These are phyloP conservation scores for Peromyscus aztecus DNA, from an alignment of 2,797 vertebrate species.

Conservation along the genomic window DNA sequence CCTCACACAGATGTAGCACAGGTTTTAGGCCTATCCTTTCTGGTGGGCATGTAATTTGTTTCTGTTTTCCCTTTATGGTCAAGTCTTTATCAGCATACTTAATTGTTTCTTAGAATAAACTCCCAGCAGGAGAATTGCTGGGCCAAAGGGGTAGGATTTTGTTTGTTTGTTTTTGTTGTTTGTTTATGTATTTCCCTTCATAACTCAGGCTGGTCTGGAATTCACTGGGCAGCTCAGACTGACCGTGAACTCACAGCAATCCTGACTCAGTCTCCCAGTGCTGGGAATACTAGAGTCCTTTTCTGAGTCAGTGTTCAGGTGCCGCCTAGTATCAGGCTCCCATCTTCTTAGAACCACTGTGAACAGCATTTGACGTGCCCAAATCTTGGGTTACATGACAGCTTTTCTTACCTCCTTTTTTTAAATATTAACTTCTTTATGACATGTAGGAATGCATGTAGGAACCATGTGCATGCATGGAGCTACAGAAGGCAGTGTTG, in stretches of 20 bases:
- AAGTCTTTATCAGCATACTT: not conserved
- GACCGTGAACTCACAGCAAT: not conserved
- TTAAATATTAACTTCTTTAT: no score
- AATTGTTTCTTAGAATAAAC: slow-evolving; percentile 13
- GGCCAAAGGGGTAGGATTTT: not conserved
- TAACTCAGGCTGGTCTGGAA: not conserved
- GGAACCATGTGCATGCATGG: no score
- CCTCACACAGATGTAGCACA: not conserved
- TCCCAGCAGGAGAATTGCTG: slow-evolving; percentile 9
- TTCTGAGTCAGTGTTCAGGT: not conserved
- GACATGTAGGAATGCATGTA: not conserved
- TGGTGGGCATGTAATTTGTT: not conserved
- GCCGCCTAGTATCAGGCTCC: not conserved
- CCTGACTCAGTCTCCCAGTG: not conserved
- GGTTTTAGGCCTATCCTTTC: not conserved
- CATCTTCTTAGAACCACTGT: not conserved
- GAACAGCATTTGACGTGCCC: not conserved
- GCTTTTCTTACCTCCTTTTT: not conserved
- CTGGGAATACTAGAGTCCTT: not conserved
- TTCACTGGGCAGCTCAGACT: not conserved
- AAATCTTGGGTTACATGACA: not conserved
- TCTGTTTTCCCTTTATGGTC: not conserved
- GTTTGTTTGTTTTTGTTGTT: not conserved
- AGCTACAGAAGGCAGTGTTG: not conserved
- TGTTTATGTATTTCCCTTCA: not conserved